A percentile compares a stretch with the other conserved stretches of the same genome.
Conservation (phyloP, 2,888 invertebrate genomes). For the Rotaria socialis region DNA sequence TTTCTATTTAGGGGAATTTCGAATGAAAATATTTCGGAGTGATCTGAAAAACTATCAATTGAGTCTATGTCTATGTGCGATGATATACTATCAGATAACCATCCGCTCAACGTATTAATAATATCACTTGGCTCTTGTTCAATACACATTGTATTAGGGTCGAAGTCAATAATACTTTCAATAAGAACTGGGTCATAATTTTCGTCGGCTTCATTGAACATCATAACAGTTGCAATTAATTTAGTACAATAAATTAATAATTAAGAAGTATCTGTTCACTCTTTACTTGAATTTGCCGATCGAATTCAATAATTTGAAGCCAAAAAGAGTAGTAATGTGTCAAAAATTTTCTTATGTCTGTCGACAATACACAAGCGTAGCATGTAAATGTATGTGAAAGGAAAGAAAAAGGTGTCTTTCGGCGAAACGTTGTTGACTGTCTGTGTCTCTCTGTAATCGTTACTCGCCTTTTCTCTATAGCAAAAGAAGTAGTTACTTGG, state of each 20-base stretch:
- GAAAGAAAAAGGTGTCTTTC: not conserved
- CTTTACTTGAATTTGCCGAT: too few relatives aligned
- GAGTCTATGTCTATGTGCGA: too few relatives aligned
- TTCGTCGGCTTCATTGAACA: not conserved
- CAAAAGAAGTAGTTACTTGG: not conserved
- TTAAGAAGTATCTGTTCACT: too few relatives aligned
- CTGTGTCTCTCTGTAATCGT: not conserved
- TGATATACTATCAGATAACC: not conserved
- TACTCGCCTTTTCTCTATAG: not conserved
- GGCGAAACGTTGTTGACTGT: not conserved
- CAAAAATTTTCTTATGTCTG: not conserved
- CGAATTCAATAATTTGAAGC: too few relatives aligned
- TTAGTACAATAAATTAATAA: not conserved
- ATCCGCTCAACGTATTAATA: not conserved
- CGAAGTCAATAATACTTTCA: not conserved
- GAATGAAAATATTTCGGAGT: too few relatives aligned
- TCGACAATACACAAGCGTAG: not conserved
- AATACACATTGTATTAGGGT: not conserved
- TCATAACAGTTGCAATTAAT: not conserved
- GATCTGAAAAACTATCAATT: too few relatives aligned
- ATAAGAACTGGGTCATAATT: not conserved
- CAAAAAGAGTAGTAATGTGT: too few relatives aligned
- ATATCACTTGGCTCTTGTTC: not conserved
- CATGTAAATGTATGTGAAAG: not conserved
- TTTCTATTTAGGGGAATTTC: not conserved